Conservation (phyloP, 2,888 invertebrate species). For the Torymus auratus region DNA sequence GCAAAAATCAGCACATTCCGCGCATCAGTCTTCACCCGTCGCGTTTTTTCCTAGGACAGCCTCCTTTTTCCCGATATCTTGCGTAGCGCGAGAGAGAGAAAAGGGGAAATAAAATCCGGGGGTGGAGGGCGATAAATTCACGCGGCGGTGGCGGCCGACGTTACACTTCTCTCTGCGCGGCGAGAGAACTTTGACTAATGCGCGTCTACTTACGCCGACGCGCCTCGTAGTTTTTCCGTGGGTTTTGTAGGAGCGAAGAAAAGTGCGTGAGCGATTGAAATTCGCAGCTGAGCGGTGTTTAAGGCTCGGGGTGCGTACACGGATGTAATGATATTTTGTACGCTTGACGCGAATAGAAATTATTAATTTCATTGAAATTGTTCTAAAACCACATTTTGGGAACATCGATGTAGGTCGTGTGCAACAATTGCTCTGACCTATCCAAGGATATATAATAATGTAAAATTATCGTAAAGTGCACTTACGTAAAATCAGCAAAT, state of each 20-base stretch:
- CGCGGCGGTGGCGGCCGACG: constrained; percentile 35
- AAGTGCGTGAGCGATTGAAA: too few relatives aligned
- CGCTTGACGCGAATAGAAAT: too few relatives aligned
- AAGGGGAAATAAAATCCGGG: constrained; percentile 54
- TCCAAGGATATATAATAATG: too few relatives aligned
- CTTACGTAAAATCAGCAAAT: too few relatives aligned
- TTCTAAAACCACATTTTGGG: background rate
- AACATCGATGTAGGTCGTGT: background rate
- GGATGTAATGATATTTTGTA: too few relatives aligned
- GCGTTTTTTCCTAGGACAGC: constrained; percentile 22
- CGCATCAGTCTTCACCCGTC: constrained; percentile 13
- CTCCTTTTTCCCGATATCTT: constrained; percentile 16
- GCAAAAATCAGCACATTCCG: background rate
- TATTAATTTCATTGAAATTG: background rate
- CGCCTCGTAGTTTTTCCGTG: background rate
- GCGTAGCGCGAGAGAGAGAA: constrained; percentile 44
- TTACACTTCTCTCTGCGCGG: constrained; percentile 43
- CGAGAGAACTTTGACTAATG: constrained; percentile 37
- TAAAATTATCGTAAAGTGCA: too few relatives aligned
- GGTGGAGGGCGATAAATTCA: constrained; percentile 58
- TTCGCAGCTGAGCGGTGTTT: too few relatives aligned
- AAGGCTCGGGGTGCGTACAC: too few relatives aligned
- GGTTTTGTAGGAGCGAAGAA: too few relatives aligned
- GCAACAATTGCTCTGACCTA: too few relatives aligned
- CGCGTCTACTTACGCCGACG: constrained; percentile 37